Conservation (phyloP, 2,888 invertebrate species). For the Entomobrya proxima region DNA sequence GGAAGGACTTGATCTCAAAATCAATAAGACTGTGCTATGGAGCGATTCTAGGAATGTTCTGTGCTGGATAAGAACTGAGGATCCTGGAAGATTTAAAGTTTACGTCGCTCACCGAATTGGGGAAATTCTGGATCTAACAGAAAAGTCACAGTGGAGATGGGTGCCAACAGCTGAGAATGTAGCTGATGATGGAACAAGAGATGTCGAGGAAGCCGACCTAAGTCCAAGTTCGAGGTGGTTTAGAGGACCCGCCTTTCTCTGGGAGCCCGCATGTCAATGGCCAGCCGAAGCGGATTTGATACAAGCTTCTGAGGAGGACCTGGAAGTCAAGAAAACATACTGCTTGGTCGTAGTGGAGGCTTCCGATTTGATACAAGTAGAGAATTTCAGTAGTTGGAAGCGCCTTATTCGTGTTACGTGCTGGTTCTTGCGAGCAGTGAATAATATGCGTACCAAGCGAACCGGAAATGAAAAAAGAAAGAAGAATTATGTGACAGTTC, state of each 20-base stretch:
- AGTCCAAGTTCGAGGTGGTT: too few relatives aligned
- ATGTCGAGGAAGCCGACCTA: too few relatives aligned
- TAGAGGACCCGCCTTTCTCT: too few relatives aligned
- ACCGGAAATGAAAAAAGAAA: neutral
- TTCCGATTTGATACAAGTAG: constrained; percentile 1
- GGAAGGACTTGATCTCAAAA: constrained; percentile 1
- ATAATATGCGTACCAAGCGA: neutral
- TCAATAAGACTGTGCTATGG: too few relatives aligned
- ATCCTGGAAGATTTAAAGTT: too few relatives aligned
- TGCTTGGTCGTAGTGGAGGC: neutral
- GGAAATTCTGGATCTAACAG: too few relatives aligned
- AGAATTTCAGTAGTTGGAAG: neutral
- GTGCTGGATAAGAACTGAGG: constrained; percentile 59
- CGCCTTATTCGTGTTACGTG: neutral
- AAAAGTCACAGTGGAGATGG: too few relatives aligned
- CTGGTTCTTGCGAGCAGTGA: neutral
- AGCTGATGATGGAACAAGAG: too few relatives aligned
- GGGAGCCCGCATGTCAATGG: neutral
- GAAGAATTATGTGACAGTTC: neutral
- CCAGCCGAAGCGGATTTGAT: too few relatives aligned
- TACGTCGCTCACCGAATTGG: too few relatives aligned
- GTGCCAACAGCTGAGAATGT: too few relatives aligned
- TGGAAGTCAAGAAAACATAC: neutral
- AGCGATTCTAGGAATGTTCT: constrained; percentile 66
- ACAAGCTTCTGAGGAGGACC: constrained; percentile 54